Conservation (phyloP, 2,797 vertebrate genomes). For the Malurus splendens region DNA sequence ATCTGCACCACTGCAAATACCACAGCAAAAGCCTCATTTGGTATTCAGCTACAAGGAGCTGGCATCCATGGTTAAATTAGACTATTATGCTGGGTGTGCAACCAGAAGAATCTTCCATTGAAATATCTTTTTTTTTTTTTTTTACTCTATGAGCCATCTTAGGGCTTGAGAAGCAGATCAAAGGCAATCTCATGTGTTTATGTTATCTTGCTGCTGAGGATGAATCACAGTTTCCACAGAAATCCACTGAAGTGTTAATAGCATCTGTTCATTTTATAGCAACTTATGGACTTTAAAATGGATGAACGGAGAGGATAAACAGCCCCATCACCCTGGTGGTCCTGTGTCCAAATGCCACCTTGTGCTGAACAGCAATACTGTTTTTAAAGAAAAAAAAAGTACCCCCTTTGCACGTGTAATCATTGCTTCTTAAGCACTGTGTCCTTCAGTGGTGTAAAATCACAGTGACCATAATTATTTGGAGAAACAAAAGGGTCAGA, state of each 20-base stretch:
- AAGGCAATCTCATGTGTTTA: slow-evolving; percentile 29
- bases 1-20: neutral
- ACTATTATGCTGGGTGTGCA: neutral
- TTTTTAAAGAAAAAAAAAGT: neutral
- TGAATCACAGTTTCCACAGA: slow-evolving; percentile 34
- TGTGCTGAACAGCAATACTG: neutral
- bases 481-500: neutral
- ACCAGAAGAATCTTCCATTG: neutral
- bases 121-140: neutral
- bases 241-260: slow-evolving; percentile 39
- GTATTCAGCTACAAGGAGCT: neutral
- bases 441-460: neutral
- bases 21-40: neutral
- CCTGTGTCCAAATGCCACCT: neutral
- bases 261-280: slow-evolving; percentile 27
- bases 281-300: slow-evolving; percentile 33
- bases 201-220: slow-evolving; percentile 22
- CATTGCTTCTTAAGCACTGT: neutral
- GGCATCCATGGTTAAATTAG: neutral
- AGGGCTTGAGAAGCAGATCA: neutral
- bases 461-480: neutral
- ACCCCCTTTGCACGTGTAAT: neutral
- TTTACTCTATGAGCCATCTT: neutral
- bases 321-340: neutral
- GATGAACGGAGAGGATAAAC: neutral